Base-by-base conservation (phyloP, 2,797 vertebrate species). In the Todus mexicanus region DNA sequence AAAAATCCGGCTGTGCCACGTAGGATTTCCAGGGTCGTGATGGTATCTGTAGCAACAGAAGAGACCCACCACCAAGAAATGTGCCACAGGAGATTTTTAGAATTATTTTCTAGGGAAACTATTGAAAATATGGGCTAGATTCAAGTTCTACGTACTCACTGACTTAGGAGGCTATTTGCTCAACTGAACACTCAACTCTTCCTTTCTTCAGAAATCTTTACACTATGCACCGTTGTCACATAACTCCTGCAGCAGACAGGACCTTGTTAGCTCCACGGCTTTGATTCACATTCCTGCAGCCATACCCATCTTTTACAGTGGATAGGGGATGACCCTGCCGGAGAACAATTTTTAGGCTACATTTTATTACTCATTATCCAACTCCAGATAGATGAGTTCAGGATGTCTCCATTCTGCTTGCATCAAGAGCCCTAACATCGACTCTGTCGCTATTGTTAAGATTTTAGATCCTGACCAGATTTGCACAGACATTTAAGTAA, bases 191-290 rank as follows among this genome's bases (percentile, higher is more conserved):
- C 4, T 23, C 22, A n/a, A 38, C 7, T 29, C 31, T 50, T 71
- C 53, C 8, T 26, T 87, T 45, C 40, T 66, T 48, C 38, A 19
- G 13, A 85, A 65, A 59, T 45, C 10, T 68, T 15, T 66, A 10
- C 11, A 2, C 38, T 31, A 23, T n/a, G 27, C 8, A 14, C 17
- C 1, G 0, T 0, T 50, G 18, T 7, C 47, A 50, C 1, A 2
- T 26, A 48, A 31, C 21, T 79, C 69, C 12, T 64, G 40, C 63
- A 73, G 33, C n/a, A 70, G 65, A 57, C 3, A 45, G 31, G 23
- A 43, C 21, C 6, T 37, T 47, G 15, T 47, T 38, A 73, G 4
- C 2, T 54, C n/a, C n/a, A 10, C 2, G 2, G 13, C 4, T 93
- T 69, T 37, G 8, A 76, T 26, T 33, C 22, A n/a, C n/a, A 18